Evolutionary conservation across 2,797 vertebrate genomes (phyloP).

Genomic region (Aldrovandia affinis): DNA sequence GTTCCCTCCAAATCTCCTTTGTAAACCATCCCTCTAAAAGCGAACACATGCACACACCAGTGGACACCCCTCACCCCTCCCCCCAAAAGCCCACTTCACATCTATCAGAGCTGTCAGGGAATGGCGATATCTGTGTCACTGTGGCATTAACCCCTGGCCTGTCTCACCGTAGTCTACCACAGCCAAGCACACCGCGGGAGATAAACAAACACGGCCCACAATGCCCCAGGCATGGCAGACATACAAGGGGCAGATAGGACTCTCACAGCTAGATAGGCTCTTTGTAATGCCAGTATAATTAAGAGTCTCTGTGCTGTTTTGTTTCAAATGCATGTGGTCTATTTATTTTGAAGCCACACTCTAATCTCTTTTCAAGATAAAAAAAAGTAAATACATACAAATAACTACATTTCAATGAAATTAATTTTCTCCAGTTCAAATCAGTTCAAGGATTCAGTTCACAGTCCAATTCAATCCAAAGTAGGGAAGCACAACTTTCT

Average conservation of each 20-base stretch:
- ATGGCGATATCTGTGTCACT: conserved; percentile 42
- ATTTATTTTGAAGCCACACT: conserved; percentile 34
- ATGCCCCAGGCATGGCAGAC: not conserved
- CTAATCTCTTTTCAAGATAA: conserved; percentile 55
- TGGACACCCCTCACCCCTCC: conserved; percentile 25
- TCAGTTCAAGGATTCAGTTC: too few species aligned
- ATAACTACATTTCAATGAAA: not conserved
- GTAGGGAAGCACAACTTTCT: conserved; percentile 51
- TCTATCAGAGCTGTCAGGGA: conserved; percentile 56
- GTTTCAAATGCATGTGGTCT: not conserved
- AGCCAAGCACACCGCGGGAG: conserved; percentile 8
- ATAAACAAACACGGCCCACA: conserved; percentile 19
- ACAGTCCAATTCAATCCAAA: not conserved
- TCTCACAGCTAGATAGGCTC: conserved; percentile 1
- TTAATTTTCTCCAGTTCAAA: not conserved
- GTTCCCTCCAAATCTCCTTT: conserved; percentile 71
- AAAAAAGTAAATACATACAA: conserved; percentile 12
- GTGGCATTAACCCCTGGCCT: conserved; percentile 59
- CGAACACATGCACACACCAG: conserved; percentile 40
- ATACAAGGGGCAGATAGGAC: too few species aligned
- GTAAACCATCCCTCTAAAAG: conserved; percentile 3
- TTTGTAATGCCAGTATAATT: not conserved
- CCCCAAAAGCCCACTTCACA: conserved; percentile 41
- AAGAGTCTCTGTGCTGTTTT: not conserved
- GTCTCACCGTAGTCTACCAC: conserved; percentile 30